A percentile compares a stretch with the other conserved stretches of the same genome.
These are phyloP conservation scores for Cryptotis parvus DNA, from an alignment of 2,113 vertebrate genomes.

Conservation along the genomic window DNA sequence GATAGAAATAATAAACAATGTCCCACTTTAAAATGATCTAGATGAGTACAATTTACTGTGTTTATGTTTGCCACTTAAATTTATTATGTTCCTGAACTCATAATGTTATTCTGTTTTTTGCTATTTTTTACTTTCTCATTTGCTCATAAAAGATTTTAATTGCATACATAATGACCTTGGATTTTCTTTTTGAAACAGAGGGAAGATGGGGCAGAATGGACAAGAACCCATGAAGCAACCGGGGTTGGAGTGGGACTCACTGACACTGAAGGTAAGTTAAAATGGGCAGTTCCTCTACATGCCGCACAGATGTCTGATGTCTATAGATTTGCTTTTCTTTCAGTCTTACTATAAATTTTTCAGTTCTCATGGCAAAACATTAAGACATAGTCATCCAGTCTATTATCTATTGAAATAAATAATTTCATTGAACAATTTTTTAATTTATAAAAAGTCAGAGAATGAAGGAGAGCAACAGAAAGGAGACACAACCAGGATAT, in stretches of 20 bases:
- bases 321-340: background rate
- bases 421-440: background rate
- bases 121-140: background rate
- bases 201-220: constrained; percentile 94
- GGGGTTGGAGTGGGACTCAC: constrained; percentile 87
- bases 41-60: background rate
- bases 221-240: constrained; percentile 89
- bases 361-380: background rate
- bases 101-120: constrained; percentile 27
- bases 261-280: constrained; percentile 93
- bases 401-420: background rate
- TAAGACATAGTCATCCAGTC: background rate
- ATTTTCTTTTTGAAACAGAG: constrained; percentile 85
- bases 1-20: constrained; percentile 19
- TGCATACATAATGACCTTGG: background rate
- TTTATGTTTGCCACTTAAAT: background rate
- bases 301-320: too few species aligned
- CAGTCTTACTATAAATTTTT: background rate
- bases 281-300: constrained; percentile 28
- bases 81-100: background rate
- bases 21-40: constrained; percentile 23
- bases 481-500: background rate
- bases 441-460: background rate
- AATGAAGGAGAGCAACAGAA: background rate
- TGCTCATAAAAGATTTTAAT: background rate